Evolutionary conservation across 1,140 invertebrate species (phyloP), one percentile per base, ranked within the genome.

Genomic region (Mycetomoellerius zeteki): DNA sequence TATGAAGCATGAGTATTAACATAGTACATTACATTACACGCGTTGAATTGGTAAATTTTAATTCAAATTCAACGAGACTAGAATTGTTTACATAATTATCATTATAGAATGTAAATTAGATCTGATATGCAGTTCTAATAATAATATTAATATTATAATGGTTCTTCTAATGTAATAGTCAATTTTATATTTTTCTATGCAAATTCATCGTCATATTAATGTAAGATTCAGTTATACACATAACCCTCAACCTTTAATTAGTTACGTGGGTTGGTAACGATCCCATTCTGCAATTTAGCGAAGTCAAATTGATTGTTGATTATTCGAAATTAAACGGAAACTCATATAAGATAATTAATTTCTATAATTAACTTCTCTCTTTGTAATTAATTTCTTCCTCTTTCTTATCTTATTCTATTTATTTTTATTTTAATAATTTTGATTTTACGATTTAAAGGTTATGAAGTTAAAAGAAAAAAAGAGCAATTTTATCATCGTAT

Each of bases 1-100:
- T 81, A 30, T 54, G n/a, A 67, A 37, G 62, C 77, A 6, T 37
- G 64, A 24, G 30, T 71, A 81, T 81, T 81, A 81, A 81, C n/a
- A 3, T 24, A 58, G 58, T 81, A 24, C 30, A 12, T 69, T 56
- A 27, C 14, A 24, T 43, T 33, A 10, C 8, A 24, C 27, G 65
- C 21, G 21, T 27, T 37, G 14, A 54, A 69, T 81, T 81, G 50
- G 7, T 43, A 81, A 81, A 81, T 81, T 81, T 71, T 81, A 81
- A 81, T 58, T 43, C 10, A 81, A 56, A 56, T 81, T 16, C 33
- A 3, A 19, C 14, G 21, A 30, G 30, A 81, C 10, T 56, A 58
- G 10, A 21, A 2, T 2, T 50, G 33, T 81, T 81, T 71, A 14
- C 47, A 81, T 56, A 71, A 81, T 69, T 69, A 81, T 5, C 30